Evolutionary conservation across 2,888 invertebrate species (phyloP).

Genomic region (Drosophila pegasa): DNA sequence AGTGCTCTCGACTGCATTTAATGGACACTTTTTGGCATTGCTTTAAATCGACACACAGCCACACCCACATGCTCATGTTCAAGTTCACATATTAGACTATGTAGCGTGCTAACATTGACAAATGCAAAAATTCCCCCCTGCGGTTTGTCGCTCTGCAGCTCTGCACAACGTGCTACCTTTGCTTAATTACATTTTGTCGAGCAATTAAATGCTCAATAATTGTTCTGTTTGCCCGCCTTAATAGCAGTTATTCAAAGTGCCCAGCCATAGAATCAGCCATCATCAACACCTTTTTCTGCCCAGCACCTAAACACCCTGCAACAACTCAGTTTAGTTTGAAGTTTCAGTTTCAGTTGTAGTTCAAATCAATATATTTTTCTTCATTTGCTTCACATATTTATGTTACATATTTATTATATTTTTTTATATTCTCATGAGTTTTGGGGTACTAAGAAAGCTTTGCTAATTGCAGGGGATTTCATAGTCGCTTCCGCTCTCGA

Average conservation of each 20-base stretch:
- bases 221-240: constrained; percentile 77
- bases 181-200: constrained; percentile 77
- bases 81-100: not conserved
- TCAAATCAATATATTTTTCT: not conserved
- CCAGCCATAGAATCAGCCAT: constrained; percentile 12
- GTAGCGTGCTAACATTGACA: constrained; percentile 32
- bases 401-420: too few relatives aligned
- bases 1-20: constrained; percentile 64
- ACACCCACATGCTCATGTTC: not conserved
- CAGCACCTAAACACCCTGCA: not conserved
- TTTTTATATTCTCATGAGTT: not conserved
- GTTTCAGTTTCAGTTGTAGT: too few relatives aligned
- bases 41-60: constrained; percentile 45
- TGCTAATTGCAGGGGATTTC: constrained; percentile 19
- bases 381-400: not conserved
- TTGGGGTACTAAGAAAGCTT: too few relatives aligned
- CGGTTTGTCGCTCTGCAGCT: constrained; percentile 55
- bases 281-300: not conserved
- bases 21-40: constrained; percentile 49
- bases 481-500: constrained; percentile 3
- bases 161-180: constrained; percentile 63
- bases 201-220: constrained; percentile 80
- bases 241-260: constrained; percentile 75
- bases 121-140: constrained; percentile 49
- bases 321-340: not conserved